phyloP scores from a whole-genome alignment of 2,888 invertebrate genomes.

The Amphipyra tragopoginis region DNA sequence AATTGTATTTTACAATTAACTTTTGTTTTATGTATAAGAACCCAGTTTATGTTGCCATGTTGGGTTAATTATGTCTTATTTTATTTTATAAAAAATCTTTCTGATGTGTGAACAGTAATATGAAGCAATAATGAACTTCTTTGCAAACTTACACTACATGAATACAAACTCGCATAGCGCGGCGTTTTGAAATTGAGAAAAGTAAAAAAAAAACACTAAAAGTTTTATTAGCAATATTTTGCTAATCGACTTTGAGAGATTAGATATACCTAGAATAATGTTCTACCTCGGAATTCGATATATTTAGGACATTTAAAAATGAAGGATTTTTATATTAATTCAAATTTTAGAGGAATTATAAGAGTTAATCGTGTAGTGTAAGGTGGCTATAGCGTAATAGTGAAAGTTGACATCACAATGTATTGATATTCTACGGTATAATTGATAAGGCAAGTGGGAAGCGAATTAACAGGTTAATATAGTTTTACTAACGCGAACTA shows the following conservation, averaged over 20 bases:
- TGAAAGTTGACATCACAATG: slow-evolving; percentile 54
- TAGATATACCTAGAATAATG: slow-evolving; percentile 55
- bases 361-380: slow-evolving; percentile 58
- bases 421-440: slow-evolving; percentile 49
- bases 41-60: slow-evolving; percentile 48
- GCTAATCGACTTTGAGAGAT: slow-evolving; percentile 47
- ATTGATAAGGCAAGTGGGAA: slow-evolving; percentile 37
- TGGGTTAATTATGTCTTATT: slow-evolving; percentile 46
- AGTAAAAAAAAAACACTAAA: slow-evolving; percentile 38
- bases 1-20: slow-evolving; percentile 23
- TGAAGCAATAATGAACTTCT: slow-evolving; percentile 62
- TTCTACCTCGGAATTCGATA: slow-evolving; percentile 57
- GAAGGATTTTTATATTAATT: slow-evolving; percentile 52
- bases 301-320: slow-evolving; percentile 54
- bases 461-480: slow-evolving; percentile 63
- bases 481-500: slow-evolving; percentile 68
- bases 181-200: slow-evolving; percentile 35
- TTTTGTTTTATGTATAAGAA: slow-evolving; percentile 17
- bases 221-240: slow-evolving; percentile 50
- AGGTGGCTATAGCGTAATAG: slow-evolving; percentile 46
- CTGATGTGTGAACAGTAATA: slow-evolving; percentile 50
- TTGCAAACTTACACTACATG: slow-evolving; percentile 61
- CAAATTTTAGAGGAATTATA: slow-evolving; percentile 52
- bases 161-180: slow-evolving; percentile 28
- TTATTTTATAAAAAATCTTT: slow-evolving; percentile 45